Base-by-base conservation (phyloP, 2,888 invertebrate species). In the Papilio demoleus region DNA sequence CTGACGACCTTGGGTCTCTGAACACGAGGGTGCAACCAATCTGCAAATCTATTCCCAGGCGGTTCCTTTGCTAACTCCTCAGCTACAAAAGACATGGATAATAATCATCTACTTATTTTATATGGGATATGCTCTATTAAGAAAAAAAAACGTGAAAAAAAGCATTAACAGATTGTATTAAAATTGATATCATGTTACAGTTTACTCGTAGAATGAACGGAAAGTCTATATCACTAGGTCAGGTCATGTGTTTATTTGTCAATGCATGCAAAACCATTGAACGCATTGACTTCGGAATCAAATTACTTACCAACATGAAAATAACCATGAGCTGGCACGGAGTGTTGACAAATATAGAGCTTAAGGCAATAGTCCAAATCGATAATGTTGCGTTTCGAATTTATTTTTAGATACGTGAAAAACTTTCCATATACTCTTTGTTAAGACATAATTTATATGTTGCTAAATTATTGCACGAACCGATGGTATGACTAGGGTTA, bases 61-160 rank as follows among this genome's bases (percentile, higher is more conserved):
- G 93, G 93, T 73, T 93, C 92, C 70, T 88, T 84, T 5, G 88
- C 87, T 71, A 94, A 80, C 67, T 93, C 88, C 71, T 85, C 90
- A 70, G 93, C 94, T 94, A 80, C 42, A 81, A 79, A 70, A 67
- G 74, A 68, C 61, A 38, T 31, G 31, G 31, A 67, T 50, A 58
- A 5, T 65, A 59, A 34, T 19, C 36, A 47, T n/a, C 36, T 61
- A 14, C 45, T 42, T 38, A 22, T n/a, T n/a, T n/a, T n/a, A 38
- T 12, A 40, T 40, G 53, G 31, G 4, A 27, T 53, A 31, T 9
- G n/a, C 5, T 53, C 17, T 9, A 53, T 1, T 53, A 9, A 24
- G 5, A n/a, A 22, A 24, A 17, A 50, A 24, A 3, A 12, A 3
- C 27, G 14, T 27, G 27, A 27, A 8, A 53, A 27, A 8, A 3